phyloP scores from a whole-genome alignment of 2,797 vertebrate genomes.

The Natrix natrix region DNA sequence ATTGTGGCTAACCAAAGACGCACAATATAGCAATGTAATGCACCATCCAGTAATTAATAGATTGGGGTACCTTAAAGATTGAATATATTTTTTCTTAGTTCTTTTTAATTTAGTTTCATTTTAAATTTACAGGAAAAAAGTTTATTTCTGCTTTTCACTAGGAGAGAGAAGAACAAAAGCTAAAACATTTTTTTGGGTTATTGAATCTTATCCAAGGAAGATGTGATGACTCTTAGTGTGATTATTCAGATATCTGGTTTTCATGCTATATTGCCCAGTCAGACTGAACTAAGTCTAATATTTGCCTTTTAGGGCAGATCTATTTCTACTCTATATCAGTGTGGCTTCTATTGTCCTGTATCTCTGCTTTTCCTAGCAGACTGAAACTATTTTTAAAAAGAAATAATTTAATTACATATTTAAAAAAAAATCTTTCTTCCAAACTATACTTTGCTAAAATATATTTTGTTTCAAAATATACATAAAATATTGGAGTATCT shows the following conservation, averaged over 20 bases:
- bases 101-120: neutral
- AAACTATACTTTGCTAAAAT: neutral
- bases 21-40: neutral
- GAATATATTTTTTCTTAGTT: neutral
- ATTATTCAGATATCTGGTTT: neutral
- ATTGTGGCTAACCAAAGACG: neutral
- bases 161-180: slow-evolving; percentile 7
- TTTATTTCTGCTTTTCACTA: neutral
- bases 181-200: slow-evolving; percentile 14
- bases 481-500: neutral
- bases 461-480: neutral
- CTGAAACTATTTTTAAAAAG: neutral
- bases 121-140: neutral
- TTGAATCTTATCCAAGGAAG: slow-evolving; percentile 25
- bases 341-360: neutral
- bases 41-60: slow-evolving; percentile 14
- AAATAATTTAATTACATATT: neutral
- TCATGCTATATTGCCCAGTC: neutral
- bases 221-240: fast-evolving
- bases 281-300: neutral
- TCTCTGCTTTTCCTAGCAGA: neutral
- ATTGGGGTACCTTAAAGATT: neutral
- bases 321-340: neutral
- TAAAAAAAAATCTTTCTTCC: neutral
- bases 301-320: neutral